A percentile compares a stretch with the other conserved stretches of the same genome.
phyloP scores from a whole-genome alignment of 2,888 invertebrate species.

The Apamea epomidion region DNA sequence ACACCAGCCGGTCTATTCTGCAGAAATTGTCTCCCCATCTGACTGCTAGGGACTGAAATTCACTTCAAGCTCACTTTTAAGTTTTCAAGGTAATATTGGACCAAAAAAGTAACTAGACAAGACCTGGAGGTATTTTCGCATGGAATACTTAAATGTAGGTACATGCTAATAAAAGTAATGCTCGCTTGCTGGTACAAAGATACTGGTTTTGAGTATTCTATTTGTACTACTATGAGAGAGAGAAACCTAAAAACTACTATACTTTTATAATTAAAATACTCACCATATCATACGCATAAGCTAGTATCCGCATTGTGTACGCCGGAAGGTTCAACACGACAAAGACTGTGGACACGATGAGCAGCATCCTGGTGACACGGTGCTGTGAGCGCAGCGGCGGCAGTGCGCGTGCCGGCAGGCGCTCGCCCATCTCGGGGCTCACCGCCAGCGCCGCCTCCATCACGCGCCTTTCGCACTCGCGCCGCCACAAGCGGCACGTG shows the following conservation, averaged over 20 bases:
- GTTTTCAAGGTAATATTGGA: not conserved
- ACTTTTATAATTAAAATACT: constrained; percentile 75
- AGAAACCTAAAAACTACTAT: not conserved
- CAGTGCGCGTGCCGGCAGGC: constrained; percentile 30
- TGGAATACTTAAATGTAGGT: not conserved
- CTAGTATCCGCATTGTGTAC: constrained; percentile 92
- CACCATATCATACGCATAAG: constrained; percentile 90
- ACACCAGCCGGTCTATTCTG: not conserved
- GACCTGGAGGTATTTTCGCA: not conserved
- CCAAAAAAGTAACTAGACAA: not conserved
- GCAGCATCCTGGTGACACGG: constrained; percentile 95
- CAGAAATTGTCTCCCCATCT: too few species aligned
- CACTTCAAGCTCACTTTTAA: not conserved
- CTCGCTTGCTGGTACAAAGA: not conserved
- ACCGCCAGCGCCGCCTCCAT: constrained; percentile 69
- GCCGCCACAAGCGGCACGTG: constrained; percentile 92
- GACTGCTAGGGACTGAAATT: not conserved
- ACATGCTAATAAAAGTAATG: not conserved
- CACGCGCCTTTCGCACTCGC: constrained; percentile 86
- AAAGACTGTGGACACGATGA: constrained; percentile 95
- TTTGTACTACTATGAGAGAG: not conserved
- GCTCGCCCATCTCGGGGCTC: constrained; percentile 8
- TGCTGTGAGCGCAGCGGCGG: constrained; percentile 90
- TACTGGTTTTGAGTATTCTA: not conserved
- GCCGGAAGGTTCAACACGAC: constrained; percentile 94